Conservation (phyloP, 2,888 invertebrate genomes). For the Hirtodrosophila duncani region DNA sequence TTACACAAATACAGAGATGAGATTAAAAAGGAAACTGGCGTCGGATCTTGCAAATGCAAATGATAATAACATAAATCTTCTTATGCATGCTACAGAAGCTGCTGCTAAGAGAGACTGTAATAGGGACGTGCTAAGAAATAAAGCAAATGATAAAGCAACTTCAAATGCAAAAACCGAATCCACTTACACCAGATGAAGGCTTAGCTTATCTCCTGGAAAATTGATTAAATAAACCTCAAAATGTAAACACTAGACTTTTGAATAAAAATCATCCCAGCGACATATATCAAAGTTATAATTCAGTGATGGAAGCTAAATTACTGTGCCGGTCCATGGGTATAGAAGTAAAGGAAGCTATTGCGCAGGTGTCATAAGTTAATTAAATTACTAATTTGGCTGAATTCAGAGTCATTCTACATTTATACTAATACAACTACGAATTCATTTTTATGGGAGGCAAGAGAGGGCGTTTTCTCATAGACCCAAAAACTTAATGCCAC, state of each 20-base stretch:
- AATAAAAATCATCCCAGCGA: conserved; percentile 12
- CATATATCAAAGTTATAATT: conserved; percentile 8
- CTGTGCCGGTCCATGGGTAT: conserved; percentile 12
- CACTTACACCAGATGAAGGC: conserved; percentile 14
- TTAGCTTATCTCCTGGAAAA: conserved; percentile 14
- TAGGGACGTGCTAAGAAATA: not conserved
- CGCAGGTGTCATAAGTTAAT: no score
- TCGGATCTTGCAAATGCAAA: conserved; percentile 13
- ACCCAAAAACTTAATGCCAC: not conserved
- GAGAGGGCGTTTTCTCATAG: conserved; percentile 5
- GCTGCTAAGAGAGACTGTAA: conserved; percentile 10
- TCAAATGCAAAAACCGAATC: conserved; percentile 11
- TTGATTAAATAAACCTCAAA: conserved; percentile 12
- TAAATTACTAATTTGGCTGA: not conserved
- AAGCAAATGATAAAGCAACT: conserved; percentile 6
- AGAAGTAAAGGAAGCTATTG: no score
- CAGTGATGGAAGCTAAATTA: conserved; percentile 15
- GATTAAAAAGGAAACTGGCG: conserved; percentile 15
- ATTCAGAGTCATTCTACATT: conserved; percentile 6
- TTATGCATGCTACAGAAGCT: conserved; percentile 15
- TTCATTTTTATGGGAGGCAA: conserved; percentile 5
- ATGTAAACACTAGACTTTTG: conserved; percentile 4
- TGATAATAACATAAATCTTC: conserved; percentile 13
- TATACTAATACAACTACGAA: conserved; percentile 7
- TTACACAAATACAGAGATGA: conserved; percentile 5